These are phyloP conservation scores for Dioctria rufipes DNA, from an alignment of 2,888 invertebrate genomes.

Conservation along the genomic window DNA sequence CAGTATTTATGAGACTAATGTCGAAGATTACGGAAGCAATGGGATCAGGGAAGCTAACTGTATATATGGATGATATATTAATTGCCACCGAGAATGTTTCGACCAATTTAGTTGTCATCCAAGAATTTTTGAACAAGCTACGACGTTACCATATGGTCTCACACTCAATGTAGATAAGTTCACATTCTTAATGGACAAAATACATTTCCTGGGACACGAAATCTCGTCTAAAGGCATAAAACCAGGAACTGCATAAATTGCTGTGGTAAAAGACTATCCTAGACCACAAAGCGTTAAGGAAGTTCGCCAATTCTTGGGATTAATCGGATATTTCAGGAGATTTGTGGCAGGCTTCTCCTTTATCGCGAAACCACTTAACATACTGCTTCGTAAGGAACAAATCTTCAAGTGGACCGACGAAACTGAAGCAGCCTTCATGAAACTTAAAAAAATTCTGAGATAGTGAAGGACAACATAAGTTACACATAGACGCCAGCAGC, in stretches of 20 bases:
- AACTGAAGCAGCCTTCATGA: not conserved
- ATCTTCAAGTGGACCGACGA: not conserved
- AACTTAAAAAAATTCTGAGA: not conserved
- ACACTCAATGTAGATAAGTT: not conserved
- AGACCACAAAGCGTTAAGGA: not conserved
- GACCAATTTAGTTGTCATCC: not conserved
- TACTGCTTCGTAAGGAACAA: not conserved
- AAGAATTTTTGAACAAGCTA: not conserved
- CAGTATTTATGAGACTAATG: not conserved
- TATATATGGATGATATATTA: not conserved
- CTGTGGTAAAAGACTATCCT: not conserved
- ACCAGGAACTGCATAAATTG: not conserved
- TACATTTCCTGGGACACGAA: not conserved
- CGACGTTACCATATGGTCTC: not conserved
- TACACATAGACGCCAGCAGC: conserved; percentile 67
- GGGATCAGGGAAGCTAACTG: not conserved
- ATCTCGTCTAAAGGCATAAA: not conserved
- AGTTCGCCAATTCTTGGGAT: not conserved
- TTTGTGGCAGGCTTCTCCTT: not conserved
- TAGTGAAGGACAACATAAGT: conserved; percentile 57
- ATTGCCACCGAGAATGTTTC: not conserved
- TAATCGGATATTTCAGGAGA: not conserved
- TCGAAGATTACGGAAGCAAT: too few species aligned
- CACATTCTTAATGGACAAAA: not conserved
- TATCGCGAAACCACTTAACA: not conserved